A percentile compares a stretch with the other conserved stretches of the same genome.
phyloP scores from a whole-genome alignment of 2,797 vertebrate species.

The Muscicapa comitata region DNA sequence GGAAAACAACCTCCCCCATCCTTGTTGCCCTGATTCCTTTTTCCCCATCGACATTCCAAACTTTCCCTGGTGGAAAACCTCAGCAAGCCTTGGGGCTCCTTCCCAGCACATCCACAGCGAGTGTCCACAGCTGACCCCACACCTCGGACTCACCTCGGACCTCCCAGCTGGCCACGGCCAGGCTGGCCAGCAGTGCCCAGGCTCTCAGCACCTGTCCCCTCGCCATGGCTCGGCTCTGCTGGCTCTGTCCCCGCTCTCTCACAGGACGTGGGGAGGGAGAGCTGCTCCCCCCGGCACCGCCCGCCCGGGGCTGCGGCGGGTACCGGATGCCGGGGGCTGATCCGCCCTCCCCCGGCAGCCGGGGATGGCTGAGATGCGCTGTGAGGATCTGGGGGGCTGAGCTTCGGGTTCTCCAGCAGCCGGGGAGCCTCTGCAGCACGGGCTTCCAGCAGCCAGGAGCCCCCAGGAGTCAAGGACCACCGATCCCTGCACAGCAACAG shows the following conservation, averaged over 20 bases:
- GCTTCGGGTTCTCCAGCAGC: background rate
- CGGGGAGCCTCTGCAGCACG: background rate
- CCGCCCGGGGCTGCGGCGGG: background rate
- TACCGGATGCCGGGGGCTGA: background rate
- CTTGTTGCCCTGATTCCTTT: fast-evolving
- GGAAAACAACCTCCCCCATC: background rate
- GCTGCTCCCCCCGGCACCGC: fast-evolving
- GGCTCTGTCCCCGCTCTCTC: background rate
- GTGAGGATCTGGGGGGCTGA: fast-evolving
- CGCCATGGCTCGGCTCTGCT: background rate
- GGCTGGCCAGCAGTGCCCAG: background rate
- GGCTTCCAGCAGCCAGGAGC: background rate
- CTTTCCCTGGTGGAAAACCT: fast-evolving
- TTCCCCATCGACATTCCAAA: fast-evolving
- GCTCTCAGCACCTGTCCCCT: background rate
- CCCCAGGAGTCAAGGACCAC: too few relatives aligned
- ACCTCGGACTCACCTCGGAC: background rate
- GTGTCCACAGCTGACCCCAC: background rate
- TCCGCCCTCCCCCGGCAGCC: background rate
- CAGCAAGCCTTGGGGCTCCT: fast-evolving
- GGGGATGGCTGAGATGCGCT: fast-evolving
- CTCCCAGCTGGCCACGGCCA: background rate
- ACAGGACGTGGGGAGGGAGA: background rate
- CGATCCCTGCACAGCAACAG: background rate
- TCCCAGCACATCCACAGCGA: fast-evolving